phyloP scores from a whole-genome alignment of 2,113 vertebrate genomes.

The Casuarius casuarius region DNA sequence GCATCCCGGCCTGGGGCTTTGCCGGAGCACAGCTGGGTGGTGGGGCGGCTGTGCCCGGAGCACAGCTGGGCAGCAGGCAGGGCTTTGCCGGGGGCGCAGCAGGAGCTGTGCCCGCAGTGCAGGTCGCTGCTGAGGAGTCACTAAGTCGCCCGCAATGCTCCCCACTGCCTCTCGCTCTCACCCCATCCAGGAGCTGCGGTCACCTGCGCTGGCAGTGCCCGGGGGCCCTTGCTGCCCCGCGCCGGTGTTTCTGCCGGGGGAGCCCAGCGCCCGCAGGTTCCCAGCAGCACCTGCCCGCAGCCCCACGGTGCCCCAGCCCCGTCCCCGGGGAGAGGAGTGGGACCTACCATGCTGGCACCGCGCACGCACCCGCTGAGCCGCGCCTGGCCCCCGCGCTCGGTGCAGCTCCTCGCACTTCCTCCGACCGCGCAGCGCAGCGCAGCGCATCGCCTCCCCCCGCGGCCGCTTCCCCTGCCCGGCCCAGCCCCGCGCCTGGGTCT shows the following conservation, averaged over 20 bases:
- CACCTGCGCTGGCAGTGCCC: background rate
- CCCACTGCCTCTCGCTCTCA: background rate
- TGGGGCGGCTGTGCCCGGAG: background rate
- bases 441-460: background rate
- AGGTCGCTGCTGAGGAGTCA: background rate
- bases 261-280: background rate
- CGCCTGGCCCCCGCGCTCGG: background rate
- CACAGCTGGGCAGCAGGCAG: background rate
- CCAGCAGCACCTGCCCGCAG: background rate
- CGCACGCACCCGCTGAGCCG: background rate
- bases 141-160: background rate
- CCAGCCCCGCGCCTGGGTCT: fast-evolving
- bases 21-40: background rate
- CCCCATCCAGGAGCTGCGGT: background rate
- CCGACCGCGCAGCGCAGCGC: fast-evolving
- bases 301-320: background rate
- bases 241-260: background rate
- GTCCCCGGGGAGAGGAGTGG: background rate
- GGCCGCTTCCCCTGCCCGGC: fast-evolving
- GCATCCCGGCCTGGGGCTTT: background rate
- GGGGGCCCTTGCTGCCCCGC: fast-evolving
- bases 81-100: too few species aligned
- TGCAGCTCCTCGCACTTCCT: background rate
- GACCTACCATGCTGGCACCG: background rate
- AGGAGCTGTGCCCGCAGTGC: too few species aligned